Evolutionary conservation across 1,140 invertebrate species (phyloP), one percentile per base, ranked within the genome.

Genomic region (Riptortus pedestris): DNA sequence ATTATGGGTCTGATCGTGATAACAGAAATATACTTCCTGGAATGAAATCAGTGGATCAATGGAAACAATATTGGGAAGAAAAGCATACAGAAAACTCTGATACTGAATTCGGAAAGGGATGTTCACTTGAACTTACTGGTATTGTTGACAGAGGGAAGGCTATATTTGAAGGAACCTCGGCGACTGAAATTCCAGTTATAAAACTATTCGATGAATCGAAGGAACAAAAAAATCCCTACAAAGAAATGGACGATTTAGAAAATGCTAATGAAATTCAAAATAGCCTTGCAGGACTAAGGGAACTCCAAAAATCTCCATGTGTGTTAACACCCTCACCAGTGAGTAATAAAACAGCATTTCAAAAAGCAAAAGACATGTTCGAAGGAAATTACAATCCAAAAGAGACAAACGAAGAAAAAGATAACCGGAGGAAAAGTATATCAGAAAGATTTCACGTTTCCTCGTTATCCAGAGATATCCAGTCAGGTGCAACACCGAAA

Each of bases 41-140:
- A 2, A 24, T 14, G 12, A 55, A 55, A 24, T 55, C 51, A 3
- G 51, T 55, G 14, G 51, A 55, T 24, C 20, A 55, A 26, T 55
- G 51, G 51, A 55, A 55, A 55, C 22, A 55, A 12, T 55, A 55
- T 12, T 55, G 51, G 51, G 51, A 55, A 55, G 24, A 12, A 24
- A 24, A 2, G 20, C 31, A 38, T 14, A 24, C 24, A 55, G 16
- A 55, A 18, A 22, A 55, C 7, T 16, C 20, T 24, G 24, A 55
- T 27, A 14, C 7, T 14, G 22, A 18, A 9, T 7, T 55, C 26
- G 24, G 20, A 0, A 26, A 14, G 26, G 51, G 24, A 2, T 55
- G 51, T 26, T 7, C 20, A 0, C 12, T 55, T 2, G 51, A 55
- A 55, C 1, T 55, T 24, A 55, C 20, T 16, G 51, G 51, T 55